These are phyloP conservation scores for Gymnocheta viridis DNA, from an alignment of 2,888 invertebrate genomes.

Conservation along the genomic window DNA sequence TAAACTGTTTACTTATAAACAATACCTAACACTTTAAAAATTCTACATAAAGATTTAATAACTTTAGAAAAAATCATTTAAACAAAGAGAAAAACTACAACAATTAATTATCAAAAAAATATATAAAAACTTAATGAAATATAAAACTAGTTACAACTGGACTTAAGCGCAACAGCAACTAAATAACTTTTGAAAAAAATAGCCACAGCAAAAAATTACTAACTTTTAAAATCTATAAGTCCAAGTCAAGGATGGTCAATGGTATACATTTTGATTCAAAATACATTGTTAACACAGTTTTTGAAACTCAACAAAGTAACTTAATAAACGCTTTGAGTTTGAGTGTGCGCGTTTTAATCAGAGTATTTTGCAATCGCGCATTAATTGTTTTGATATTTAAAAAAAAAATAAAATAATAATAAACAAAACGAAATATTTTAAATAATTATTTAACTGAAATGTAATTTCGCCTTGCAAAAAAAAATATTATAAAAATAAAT, in stretches of 20 bases:
- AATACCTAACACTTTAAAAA: not conserved
- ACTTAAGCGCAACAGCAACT: not conserved
- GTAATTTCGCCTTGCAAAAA: constrained; percentile 17
- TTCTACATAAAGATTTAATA: constrained; percentile 23
- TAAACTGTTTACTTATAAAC: not conserved
- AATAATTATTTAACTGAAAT: constrained; percentile 32
- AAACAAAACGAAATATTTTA: constrained; percentile 5
- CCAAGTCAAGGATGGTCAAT: constrained; percentile 67
- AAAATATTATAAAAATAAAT: not conserved
- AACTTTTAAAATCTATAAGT: constrained; percentile 48
- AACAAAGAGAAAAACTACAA: constrained; percentile 9
- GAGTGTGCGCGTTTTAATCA: not conserved
- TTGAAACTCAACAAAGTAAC: constrained; percentile 3
- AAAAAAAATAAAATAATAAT: not conserved
- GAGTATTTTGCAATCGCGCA: constrained; percentile 34
- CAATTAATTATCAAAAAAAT: not conserved
- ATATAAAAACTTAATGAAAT: no score
- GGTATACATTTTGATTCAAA: constrained; percentile 40
- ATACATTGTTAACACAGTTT: not conserved
- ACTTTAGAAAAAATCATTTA: not conserved
- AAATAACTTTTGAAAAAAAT: not conserved
- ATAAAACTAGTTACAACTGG: constrained; percentile 9
- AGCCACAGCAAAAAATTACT: not conserved
- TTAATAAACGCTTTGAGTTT: not conserved
- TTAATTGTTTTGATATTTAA: constrained; percentile 26